These are phyloP conservation scores for Platalea minor DNA, from an alignment of 2,797 vertebrate genomes.

Conservation along the genomic window DNA sequence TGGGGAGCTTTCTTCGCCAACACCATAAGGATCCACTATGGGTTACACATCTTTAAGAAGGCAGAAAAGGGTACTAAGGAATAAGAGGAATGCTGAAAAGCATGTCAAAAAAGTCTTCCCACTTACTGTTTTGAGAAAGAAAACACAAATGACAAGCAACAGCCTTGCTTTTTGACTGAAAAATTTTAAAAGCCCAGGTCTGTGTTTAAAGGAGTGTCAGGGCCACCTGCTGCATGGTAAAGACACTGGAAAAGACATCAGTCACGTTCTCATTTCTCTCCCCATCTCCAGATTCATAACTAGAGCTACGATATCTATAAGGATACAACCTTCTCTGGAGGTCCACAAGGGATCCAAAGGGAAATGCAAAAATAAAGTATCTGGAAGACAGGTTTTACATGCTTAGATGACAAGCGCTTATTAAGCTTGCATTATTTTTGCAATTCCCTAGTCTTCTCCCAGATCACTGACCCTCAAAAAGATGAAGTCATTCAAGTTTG, in stretches of 20 bases:
- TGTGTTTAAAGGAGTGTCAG: not conserved
- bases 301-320: not conserved
- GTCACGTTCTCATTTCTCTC: not conserved
- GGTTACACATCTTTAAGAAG: not conserved
- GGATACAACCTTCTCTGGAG: not conserved
- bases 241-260: not conserved
- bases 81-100: not conserved
- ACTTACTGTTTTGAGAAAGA: not conserved
- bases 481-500: not conserved
- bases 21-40: not conserved
- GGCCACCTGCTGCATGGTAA: not conserved
- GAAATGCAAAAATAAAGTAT: not conserved
- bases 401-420: not conserved
- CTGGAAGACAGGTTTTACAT: not conserved
- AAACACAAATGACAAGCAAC: not conserved
- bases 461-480: not conserved
- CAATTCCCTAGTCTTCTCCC: not conserved
- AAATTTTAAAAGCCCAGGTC: not conserved
- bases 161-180: not conserved
- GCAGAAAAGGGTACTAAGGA: not conserved
- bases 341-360: not conserved
- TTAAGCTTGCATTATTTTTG: not conserved
- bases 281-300: not conserved
- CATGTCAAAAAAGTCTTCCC: not conserved
- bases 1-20: not conserved